These are phyloP conservation scores for Icerya purchasi DNA, from an alignment of 2,888 invertebrate species.

Conservation along the genomic window DNA sequence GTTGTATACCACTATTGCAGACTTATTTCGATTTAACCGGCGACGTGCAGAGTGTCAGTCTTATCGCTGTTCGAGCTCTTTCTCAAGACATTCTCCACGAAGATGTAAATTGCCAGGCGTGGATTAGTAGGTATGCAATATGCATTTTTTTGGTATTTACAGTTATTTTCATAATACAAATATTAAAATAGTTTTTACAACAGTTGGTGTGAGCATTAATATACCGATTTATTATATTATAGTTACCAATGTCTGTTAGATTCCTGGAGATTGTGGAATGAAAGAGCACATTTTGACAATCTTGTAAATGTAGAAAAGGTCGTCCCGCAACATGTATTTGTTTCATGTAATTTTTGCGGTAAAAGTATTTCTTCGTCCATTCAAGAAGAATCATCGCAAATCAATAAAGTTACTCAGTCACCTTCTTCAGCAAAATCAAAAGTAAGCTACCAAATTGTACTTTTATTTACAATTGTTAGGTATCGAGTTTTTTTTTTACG, in stretches of 20 bases:
- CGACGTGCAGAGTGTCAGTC: slow-evolving; percentile 76
- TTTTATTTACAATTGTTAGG: too few species aligned
- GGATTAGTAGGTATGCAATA: slow-evolving; percentile 38
- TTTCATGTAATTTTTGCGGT: slow-evolving; percentile 86
- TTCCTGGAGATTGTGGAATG: slow-evolving; percentile 76
- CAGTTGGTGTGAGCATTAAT: too few species aligned
- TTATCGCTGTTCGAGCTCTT: slow-evolving; percentile 56
- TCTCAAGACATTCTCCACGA: slow-evolving; percentile 42
- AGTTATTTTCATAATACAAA: too few species aligned
- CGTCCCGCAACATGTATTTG: slow-evolving; percentile 43
- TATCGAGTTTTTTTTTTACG: too few species aligned
- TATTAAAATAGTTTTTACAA: too few species aligned
- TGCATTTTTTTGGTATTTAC: slow-evolving; percentile 2
- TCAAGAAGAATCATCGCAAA: background rate
- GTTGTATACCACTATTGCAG: slow-evolving; percentile 61
- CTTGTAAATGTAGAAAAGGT: slow-evolving; percentile 38
- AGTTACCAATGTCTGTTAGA: slow-evolving; percentile 70
- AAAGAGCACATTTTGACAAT: slow-evolving; percentile 74
- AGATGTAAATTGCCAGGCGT: slow-evolving; percentile 37
- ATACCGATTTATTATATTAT: too few species aligned
- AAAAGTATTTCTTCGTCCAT: slow-evolving; percentile 45
- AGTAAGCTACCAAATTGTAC: too few species aligned
- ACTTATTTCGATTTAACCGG: slow-evolving; percentile 66
- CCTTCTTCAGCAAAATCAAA: too few species aligned
- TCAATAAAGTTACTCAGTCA: background rate